A percentile compares a stretch with the other conserved stretches of the same genome.
Evolutionary conservation across 2,113 vertebrate species (phyloP).

Genomic region (Pelecanus crispus): DNA sequence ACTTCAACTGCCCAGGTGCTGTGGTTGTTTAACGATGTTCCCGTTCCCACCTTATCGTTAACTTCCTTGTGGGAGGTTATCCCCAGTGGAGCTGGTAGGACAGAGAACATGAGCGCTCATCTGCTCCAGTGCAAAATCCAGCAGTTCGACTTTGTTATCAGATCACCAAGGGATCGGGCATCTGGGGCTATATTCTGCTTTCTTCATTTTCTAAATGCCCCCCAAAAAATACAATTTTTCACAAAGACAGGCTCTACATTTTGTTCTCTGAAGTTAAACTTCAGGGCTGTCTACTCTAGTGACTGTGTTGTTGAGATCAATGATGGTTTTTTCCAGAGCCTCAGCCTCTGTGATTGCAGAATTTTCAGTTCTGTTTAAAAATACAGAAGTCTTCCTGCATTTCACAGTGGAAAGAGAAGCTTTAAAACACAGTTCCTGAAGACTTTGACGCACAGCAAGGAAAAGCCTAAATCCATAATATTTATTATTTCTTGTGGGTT

Average conservation of each 20-base stretch:
- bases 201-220: background rate
- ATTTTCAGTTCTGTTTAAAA: background rate
- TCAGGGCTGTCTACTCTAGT: background rate
- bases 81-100: background rate
- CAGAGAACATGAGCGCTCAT: fast-evolving
- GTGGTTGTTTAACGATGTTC: background rate
- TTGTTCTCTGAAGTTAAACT: background rate
- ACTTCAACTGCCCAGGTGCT: background rate
- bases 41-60: background rate
- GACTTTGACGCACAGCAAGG: background rate
- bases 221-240: background rate
- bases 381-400: background rate
- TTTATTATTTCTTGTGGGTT: background rate
- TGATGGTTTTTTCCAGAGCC: background rate
- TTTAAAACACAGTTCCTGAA: background rate
- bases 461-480: background rate
- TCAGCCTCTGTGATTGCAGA: background rate
- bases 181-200: background rate
- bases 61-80: background rate
- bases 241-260: fast-evolving
- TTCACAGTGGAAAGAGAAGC: background rate
- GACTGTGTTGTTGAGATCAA: background rate
- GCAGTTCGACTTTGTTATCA: background rate
- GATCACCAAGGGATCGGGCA: fast-evolving
- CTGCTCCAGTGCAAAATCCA: background rate